Base-by-base conservation (phyloP, 2,888 invertebrate species). In the Adineta ricciae region DNA sequence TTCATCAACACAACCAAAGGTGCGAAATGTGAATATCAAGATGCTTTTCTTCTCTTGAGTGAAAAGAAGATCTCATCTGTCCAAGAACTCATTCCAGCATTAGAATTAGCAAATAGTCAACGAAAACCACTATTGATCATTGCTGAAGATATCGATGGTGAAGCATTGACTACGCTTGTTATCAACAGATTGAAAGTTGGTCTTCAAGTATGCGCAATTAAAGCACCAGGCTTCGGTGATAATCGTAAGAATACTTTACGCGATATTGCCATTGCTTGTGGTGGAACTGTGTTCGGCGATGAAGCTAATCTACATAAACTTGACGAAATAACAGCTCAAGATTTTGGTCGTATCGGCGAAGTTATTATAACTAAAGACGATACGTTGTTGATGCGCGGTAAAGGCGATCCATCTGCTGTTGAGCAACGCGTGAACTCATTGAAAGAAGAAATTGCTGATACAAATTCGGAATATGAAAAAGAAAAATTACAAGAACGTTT, bases 61-160 rank as follows among this genome's bases (percentile, higher is more conserved):
- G 98, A 99, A 91, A 99, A 99, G 92, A 99, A 99, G 91, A 97
- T 99, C 89, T 96, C 96, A 36, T 95, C 94, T 86, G 95, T 98
- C 14, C 98, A 99, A 91, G 95, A 95, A 85, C 95, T 99, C 87
- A 96, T 99, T 87, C 99, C 99, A 78, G 98, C 97, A 64, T 92
- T 99, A 85, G 99, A 99, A 91, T 91, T 98, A 88, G 96, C 98
- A 21, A 98, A 98, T 90, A 92, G 94, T 21, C 95, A 96, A 90
- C 89, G 97, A 87, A 96, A 96, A 90, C 97, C 99, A 0, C 92
- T 99, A 85, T 93, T 99, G 16, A 98, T 99, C 88, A 92, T 97
- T 88, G 96, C 97, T 87, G 97, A 97, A 91, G 97, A 97, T 91
- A 93, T 97, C 86, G 97, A 97, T 90, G 96, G 96, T 83, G 97